phyloP scores from a whole-genome alignment of 2,888 invertebrate genomes.

The Papilio demoleus region DNA sequence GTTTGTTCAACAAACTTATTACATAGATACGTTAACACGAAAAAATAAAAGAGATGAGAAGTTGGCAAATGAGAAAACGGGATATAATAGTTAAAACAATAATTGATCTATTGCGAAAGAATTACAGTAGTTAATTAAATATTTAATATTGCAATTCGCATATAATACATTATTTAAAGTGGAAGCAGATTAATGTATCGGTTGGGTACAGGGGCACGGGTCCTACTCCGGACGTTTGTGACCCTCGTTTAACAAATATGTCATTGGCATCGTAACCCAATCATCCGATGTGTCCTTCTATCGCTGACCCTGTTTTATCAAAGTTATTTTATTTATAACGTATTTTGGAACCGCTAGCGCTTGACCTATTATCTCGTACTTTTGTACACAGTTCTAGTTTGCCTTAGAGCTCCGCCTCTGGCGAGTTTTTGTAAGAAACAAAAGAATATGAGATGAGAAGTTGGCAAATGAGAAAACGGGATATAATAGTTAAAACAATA shows the following conservation, averaged over 20 bases:
- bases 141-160: background rate
- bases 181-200: background rate
- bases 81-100: background rate
- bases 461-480: background rate
- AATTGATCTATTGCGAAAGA: too few species aligned
- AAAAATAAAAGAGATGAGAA: background rate
- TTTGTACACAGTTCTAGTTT: background rate
- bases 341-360: too few species aligned
- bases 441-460: background rate
- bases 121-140: background rate
- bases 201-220: background rate
- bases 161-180: background rate
- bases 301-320: background rate
- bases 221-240: constrained; percentile 3
- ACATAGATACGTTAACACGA: constrained; percentile 1
- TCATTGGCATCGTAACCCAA: constrained; percentile 10
- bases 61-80: background rate
- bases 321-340: background rate
- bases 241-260: constrained; percentile 15
- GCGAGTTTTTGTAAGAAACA: background rate
- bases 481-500: background rate
- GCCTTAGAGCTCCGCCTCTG: background rate
- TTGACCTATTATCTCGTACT: background rate
- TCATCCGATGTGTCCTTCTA: constrained; percentile 16
- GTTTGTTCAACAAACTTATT: constrained; percentile 5